Evolutionary conservation across 2,113 vertebrate genomes (phyloP), one percentile per base, ranked within the genome.

Genomic region (Oreochromis spilurus): DNA sequence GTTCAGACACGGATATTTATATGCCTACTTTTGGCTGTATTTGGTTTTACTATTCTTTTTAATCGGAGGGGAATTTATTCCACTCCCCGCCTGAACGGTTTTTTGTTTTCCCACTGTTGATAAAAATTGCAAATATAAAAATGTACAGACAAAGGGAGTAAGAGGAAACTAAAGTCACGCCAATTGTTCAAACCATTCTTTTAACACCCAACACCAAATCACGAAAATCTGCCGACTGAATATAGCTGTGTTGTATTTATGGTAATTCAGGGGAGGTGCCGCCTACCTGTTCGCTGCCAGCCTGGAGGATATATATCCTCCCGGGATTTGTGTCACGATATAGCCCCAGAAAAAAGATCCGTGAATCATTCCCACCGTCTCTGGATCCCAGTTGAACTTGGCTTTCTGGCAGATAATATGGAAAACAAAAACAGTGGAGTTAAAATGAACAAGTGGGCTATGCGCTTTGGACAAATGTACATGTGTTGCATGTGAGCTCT

Each of bases 311-410:
- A 99, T 99, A 86, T 98, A 99, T 78, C 99, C 99, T 65, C 98
- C 98, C 1, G 99, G 99, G 94, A 99, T 99, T 91, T 99, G 99
- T 5, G 99, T 99, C 94, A 99, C 97, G 84, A 99, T 99, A 94
- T 99, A 99, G 1, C 99, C 99, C 98, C 98, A 99, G 95, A 99
- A 99, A 95, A 99, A 99, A 1, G 98, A 99, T 24, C 99, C 98
- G 48, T 99, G 99, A 90, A 99, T 99, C 98, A 99, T 96, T 21
- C 99, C 99, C 6, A 99, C 98, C 0, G 97, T 99, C 92, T 99
- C 98, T 0, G 98, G 98, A 88, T 99, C 98, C 99, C 99, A 99
- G 81, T 98, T 98, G 94, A 99, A 99, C 94, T 98, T 98, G 87
- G 98, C 98, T 98, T 99, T 98, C 99, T 99, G 94, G 58, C 75